phyloP scores from a whole-genome alignment of 2,113 vertebrate species.

The Pao palembangensis region DNA sequence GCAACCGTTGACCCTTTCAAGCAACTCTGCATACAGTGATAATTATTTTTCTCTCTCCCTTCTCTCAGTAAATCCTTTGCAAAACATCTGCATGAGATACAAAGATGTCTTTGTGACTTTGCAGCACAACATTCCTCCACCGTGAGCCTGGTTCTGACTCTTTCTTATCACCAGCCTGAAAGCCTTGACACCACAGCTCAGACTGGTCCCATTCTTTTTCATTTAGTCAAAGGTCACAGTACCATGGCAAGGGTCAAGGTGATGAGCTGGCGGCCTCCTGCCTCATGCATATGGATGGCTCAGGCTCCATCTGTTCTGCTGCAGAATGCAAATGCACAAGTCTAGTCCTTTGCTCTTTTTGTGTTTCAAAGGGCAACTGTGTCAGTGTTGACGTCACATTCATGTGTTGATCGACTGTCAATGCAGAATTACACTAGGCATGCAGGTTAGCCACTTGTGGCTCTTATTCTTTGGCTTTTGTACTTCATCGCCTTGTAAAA shows the following conservation, averaged over 20 bases:
- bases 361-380: conserved; percentile 52
- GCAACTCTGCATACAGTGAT: not conserved
- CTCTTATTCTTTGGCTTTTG: too few species aligned
- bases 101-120: conserved; percentile 49
- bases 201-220: conserved; percentile 56
- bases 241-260: conserved; percentile 70
- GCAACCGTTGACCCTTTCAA: conserved; percentile 2
- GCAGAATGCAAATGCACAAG: conserved; percentile 58
- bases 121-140: conserved; percentile 37
- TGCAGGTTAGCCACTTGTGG: conserved; percentile 14
- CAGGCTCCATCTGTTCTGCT: conserved; percentile 67
- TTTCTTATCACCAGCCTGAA: conserved; percentile 47
- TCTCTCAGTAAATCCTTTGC: not conserved
- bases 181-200: conserved; percentile 34
- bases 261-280: conserved; percentile 52
- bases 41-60: too few species aligned
- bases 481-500: too few species aligned
- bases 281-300: conserved; percentile 74
- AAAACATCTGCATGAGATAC: conserved; percentile 37
- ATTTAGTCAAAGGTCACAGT: conserved; percentile 62
- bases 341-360: conserved; percentile 40
- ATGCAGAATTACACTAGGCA: conserved; percentile 48
- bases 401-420: conserved; percentile 53
- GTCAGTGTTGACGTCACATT: conserved; percentile 51
- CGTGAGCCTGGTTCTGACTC: conserved; percentile 15